A percentile compares a stretch with the other conserved stretches of the same genome.
phyloP scores from a whole-genome alignment of 2,797 vertebrate genomes.

The Sebastes diploproa region DNA sequence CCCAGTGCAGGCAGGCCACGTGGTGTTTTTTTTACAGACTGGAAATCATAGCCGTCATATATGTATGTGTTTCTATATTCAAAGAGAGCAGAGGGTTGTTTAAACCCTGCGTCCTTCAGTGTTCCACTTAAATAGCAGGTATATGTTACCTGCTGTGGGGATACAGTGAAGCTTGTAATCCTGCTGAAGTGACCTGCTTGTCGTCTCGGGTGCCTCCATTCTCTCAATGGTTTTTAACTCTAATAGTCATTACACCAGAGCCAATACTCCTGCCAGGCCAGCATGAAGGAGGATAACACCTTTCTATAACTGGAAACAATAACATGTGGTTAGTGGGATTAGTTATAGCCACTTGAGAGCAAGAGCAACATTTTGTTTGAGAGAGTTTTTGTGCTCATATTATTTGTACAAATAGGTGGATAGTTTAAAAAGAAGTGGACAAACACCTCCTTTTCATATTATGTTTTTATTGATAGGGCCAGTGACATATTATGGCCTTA shows the following conservation, averaged over 20 bases:
- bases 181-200: conserved; percentile 37
- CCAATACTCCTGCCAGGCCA: conserved; percentile 18
- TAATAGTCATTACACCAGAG: conserved; percentile 30
- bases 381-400: not conserved
- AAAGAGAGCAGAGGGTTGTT: conserved; percentile 23
- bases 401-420: not conserved
- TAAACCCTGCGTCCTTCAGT: conserved; percentile 30
- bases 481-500: not conserved
- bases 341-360: not conserved
- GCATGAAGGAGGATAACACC: conserved; percentile 20
- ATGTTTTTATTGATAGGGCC: not conserved
- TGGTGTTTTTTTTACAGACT: conserved; percentile 33
- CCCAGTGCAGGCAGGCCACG: conserved; percentile 12
- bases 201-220: conserved; percentile 13
- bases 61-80: conserved; percentile 54
- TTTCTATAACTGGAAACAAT: conserved; percentile 15
- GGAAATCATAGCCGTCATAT: conserved; percentile 27
- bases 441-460: not conserved
- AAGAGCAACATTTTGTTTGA: not conserved
- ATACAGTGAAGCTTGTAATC: conserved; percentile 44
- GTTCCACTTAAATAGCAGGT: conserved; percentile 39
- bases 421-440: not conserved
- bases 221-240: conserved; percentile 21
- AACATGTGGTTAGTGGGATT: not conserved
- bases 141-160: conserved; percentile 32